phyloP scores from a whole-genome alignment of 2,113 vertebrate species.

The Prochilodus magdalenae region DNA sequence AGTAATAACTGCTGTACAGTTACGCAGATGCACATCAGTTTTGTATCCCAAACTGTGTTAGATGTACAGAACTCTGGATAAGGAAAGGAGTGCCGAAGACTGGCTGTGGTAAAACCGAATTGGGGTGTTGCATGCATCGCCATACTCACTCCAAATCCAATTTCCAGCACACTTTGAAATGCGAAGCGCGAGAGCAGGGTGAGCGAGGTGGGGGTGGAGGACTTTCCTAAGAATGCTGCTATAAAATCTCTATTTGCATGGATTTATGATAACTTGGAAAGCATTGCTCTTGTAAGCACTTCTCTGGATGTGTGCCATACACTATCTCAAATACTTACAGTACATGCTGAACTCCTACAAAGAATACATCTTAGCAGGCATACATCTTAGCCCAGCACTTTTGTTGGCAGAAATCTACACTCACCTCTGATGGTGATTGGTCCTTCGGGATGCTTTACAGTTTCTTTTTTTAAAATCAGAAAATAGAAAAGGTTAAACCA shows the following conservation, averaged over 20 bases:
- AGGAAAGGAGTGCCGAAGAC: background rate
- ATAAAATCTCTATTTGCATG: slow-evolving; percentile 45
- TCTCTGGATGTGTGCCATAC: slow-evolving; percentile 26
- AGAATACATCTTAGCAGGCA: slow-evolving; percentile 31
- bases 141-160: slow-evolving; percentile 32
- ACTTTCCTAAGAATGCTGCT: slow-evolving; percentile 17
- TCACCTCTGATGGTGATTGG: too few species aligned
- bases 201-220: slow-evolving; percentile 13
- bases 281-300: slow-evolving; percentile 2
- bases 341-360: slow-evolving; percentile 37
- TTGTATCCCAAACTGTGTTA: background rate
- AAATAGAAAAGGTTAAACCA: too few species aligned
- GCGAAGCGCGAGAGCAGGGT: slow-evolving; percentile 22
- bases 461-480: too few species aligned
- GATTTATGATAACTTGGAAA: slow-evolving; percentile 34
- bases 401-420: background rate
- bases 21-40: background rate
- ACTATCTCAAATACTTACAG: slow-evolving; percentile 50
- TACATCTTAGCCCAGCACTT: slow-evolving; percentile 42
- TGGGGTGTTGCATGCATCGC: slow-evolving; percentile 16
- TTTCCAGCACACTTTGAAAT: slow-evolving; percentile 38
- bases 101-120: background rate
- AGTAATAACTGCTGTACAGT: background rate
- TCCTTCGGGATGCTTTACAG: too few species aligned
- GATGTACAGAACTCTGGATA: background rate